Conservation (phyloP, 2,888 invertebrate species). For the Lutraria lutraria region DNA sequence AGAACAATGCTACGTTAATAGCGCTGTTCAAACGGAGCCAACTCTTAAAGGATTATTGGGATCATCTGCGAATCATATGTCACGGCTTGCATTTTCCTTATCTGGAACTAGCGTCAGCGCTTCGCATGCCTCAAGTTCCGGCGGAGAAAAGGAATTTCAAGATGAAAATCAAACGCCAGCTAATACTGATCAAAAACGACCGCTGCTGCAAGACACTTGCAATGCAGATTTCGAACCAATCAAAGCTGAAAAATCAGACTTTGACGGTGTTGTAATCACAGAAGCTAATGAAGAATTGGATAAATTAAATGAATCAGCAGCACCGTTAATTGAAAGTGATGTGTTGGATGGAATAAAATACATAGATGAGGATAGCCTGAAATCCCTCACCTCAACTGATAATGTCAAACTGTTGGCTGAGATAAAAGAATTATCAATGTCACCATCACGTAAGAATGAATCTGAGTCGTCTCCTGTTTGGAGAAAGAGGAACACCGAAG, state of each 20-base stretch:
- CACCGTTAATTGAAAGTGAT: conserved; percentile 75
- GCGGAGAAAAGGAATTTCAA: conserved; percentile 53
- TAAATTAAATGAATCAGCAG: conserved; percentile 52
- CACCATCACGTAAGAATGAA: conserved; percentile 33
- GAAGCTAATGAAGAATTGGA: conserved; percentile 46
- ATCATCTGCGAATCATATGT: conserved; percentile 73
- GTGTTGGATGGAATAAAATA: conserved; percentile 81
- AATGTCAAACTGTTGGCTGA: conserved; percentile 79
- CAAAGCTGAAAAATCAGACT: conserved; percentile 27
- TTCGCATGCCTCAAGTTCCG: conserved; percentile 65
- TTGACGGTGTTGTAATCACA: conserved; percentile 38
- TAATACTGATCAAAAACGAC: conserved; percentile 46
- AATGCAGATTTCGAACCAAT: conserved; percentile 44
- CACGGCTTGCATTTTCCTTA: conserved; percentile 72
- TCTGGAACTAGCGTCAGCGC: conserved; percentile 72
- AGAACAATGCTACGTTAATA: conserved; percentile 75
- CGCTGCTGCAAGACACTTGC: conserved; percentile 45
- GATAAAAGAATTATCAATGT: conserved; percentile 56
- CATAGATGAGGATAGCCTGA: conserved; percentile 85
- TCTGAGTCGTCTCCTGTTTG: conserved; percentile 77
- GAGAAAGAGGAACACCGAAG: conserved; percentile 71
- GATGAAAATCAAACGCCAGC: conserved; percentile 48
- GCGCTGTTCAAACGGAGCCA: conserved; percentile 77
- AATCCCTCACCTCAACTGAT: conserved; percentile 79
- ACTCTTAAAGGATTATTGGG: conserved; percentile 76